Percentiles rank a stretch among this genome's conserved stretches.
These are phyloP conservation scores for Lepidurus arcticus DNA, from an alignment of 1,140 invertebrate species.

Conservation along the genomic window DNA sequence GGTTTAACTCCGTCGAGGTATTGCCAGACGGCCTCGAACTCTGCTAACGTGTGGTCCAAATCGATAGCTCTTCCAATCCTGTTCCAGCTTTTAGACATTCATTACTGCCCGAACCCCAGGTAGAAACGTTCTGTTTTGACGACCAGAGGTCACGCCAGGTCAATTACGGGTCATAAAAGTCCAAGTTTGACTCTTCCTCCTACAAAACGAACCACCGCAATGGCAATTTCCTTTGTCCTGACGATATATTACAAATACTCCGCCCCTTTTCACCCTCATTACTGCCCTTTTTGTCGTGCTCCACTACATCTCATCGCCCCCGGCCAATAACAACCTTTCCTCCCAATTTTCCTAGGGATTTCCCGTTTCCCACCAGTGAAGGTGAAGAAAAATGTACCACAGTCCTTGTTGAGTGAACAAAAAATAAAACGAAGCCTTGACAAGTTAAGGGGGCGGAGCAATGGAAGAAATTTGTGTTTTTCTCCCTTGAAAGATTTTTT, in stretches of 20 bases:
- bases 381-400: too few species aligned
- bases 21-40: too few species aligned
- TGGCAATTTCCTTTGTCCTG: background rate
- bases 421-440: background rate
- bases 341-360: constrained; percentile 1
- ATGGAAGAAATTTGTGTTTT: too few species aligned
- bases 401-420: background rate
- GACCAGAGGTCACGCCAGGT: background rate
- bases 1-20: too few species aligned
- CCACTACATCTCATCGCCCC: background rate
- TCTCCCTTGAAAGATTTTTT: too few species aligned
- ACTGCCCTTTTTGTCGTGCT: background rate
- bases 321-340: background rate
- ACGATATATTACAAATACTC: background rate
- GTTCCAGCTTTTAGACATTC: background rate
- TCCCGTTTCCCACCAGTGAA: background rate
- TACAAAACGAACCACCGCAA: background rate
- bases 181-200: background rate
- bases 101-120: background rate
- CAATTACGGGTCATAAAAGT: background rate
- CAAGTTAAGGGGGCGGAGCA: background rate
- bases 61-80: background rate
- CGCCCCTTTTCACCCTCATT: background rate
- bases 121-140: background rate
- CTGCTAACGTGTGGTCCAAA: background rate